phyloP scores from a whole-genome alignment of 1,140 invertebrate species.

The Acyrthosiphon pisum region DNA sequence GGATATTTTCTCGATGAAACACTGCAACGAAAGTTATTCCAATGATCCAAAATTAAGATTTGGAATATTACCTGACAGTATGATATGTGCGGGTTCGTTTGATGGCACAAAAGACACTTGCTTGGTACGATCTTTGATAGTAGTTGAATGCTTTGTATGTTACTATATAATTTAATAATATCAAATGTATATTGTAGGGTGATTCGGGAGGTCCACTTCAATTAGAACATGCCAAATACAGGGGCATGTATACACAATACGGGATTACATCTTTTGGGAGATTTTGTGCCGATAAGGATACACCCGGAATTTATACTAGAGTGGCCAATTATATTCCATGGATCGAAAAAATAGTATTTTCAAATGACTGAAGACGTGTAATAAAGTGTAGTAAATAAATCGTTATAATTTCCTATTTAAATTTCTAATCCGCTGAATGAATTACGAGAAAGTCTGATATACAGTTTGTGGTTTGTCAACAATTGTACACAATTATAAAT shows the following conservation, averaged over 20 bases:
- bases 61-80: not conserved
- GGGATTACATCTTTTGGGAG: constrained; percentile 73
- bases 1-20: constrained; percentile 55
- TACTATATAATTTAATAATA: not conserved
- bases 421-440: too few relatives aligned
- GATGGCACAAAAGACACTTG: constrained; percentile 1
- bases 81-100: not conserved
- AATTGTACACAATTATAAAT: too few relatives aligned
- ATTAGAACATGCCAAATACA: constrained; percentile 64
- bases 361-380: too few relatives aligned
- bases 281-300: constrained; percentile 66
- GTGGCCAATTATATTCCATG: constrained; percentile 73
- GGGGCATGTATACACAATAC: constrained; percentile 66
- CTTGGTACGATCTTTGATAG: not conserved
- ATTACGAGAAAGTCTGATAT: too few relatives aligned
- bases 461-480: too few relatives aligned
- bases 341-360: constrained; percentile 70
- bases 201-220: constrained; percentile 71
- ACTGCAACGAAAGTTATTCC: constrained; percentile 59
- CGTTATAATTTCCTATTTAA: too few relatives aligned
- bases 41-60: not conserved
- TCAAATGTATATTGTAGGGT: constrained; percentile 64
- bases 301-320: constrained; percentile 73
- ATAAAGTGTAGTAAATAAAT: too few relatives aligned
- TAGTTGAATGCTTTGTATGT: not conserved